These are phyloP conservation scores for Hydraecia micacea DNA, from an alignment of 2,888 invertebrate species.

Conservation along the genomic window DNA sequence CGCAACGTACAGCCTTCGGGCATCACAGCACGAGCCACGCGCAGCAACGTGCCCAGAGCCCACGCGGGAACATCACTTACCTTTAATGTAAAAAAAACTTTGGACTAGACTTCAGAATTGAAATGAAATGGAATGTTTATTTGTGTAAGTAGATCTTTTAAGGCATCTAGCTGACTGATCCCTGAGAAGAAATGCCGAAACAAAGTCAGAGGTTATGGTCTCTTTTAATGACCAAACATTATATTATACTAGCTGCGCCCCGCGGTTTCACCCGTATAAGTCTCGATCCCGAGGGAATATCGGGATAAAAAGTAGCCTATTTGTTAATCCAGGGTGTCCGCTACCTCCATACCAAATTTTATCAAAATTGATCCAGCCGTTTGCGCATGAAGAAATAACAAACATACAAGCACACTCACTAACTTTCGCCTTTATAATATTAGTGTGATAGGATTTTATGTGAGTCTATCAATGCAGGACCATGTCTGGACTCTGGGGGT, in stretches of 20 bases:
- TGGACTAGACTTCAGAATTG: not conserved
- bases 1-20: slow-evolving; percentile 95
- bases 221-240: not conserved
- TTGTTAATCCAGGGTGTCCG: too few relatives aligned
- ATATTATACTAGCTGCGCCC: not conserved
- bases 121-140: not conserved
- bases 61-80: slow-evolving; percentile 91
- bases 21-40: slow-evolving; percentile 93
- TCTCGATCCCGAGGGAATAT: too few relatives aligned
- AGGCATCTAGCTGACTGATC: not conserved
- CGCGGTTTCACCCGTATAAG: too few relatives aligned
- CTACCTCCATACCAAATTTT: too few relatives aligned
- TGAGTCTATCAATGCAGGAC: too few relatives aligned
- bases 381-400: too few relatives aligned
- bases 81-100: slow-evolving; percentile 71
- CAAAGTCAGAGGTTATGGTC: not conserved
- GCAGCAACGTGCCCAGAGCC: slow-evolving; percentile 92
- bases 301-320: too few relatives aligned
- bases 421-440: too few relatives aligned
- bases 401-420: too few relatives aligned
- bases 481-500: not conserved
- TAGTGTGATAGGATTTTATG: too few relatives aligned
- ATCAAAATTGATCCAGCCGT: too few relatives aligned
- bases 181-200: not conserved
- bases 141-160: not conserved